Percentiles rank a stretch among this genome's conserved stretches.
Evolutionary conservation across 2,797 vertebrate genomes (phyloP).

Genomic region (Silurus lanzhouensis): DNA sequence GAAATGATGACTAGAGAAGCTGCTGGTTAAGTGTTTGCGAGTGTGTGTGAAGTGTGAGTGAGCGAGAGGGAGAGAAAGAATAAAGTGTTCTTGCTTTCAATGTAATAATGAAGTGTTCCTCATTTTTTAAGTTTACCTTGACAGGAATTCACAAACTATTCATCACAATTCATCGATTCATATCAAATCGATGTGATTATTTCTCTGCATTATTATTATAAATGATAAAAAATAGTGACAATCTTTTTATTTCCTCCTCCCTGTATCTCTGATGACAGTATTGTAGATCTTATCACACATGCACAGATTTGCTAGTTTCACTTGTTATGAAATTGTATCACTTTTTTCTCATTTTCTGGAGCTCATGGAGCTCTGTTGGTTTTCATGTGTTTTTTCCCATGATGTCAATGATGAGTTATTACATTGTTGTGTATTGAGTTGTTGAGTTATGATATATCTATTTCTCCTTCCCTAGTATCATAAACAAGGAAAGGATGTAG

Average conservation of each 20-base stretch:
- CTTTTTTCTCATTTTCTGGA: not conserved
- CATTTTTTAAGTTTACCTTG: constrained; percentile 12
- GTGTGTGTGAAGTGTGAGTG: not conserved
- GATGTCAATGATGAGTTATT: not conserved
- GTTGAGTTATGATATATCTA: not conserved
- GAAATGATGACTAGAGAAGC: constrained; percentile 36
- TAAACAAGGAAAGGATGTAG: constrained; percentile 96
- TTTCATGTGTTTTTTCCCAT: not conserved
- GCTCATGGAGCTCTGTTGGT: no score
- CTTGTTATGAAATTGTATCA: not conserved
- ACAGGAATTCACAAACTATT: constrained; percentile 10
- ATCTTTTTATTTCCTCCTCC: constrained; percentile 9
- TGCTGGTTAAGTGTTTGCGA: not conserved
- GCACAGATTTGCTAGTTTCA: not conserved
- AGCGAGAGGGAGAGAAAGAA: not conserved
- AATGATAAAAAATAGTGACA: constrained; percentile 4
- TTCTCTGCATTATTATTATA: not conserved
- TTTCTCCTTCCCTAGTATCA: constrained; percentile 81
- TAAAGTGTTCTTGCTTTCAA: not conserved
- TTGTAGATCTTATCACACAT: not conserved
- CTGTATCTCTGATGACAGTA: not conserved
- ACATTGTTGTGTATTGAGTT: not conserved
- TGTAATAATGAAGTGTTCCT: not conserved
- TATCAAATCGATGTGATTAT: not conserved
- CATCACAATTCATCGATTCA: not conserved